Conservation (phyloP, 2,888 invertebrate species). For the Cybosia mesomella region DNA sequence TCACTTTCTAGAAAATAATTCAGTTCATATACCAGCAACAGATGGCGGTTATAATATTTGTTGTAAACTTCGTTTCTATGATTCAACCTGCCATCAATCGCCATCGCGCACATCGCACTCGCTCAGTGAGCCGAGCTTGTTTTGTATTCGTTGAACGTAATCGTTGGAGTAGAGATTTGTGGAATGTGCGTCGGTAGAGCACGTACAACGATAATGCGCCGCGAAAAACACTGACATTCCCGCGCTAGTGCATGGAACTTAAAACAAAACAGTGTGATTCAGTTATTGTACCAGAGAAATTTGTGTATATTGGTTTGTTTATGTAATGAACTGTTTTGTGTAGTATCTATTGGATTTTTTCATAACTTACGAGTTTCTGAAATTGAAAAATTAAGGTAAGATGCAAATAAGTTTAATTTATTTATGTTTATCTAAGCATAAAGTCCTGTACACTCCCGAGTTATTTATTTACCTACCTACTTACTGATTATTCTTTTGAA, state of each 20-base stretch:
- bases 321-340: conserved; percentile 70
- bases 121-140: conserved; percentile 39
- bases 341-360: conserved; percentile 64
- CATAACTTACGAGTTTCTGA: conserved; percentile 38
- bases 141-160: conserved; percentile 82
- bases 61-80: conserved; percentile 21
- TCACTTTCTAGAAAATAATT: conserved; percentile 18
- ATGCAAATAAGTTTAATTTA: neutral
- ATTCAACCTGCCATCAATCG: conserved; percentile 46
- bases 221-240: conserved; percentile 76
- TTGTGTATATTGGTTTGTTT: conserved; percentile 66
- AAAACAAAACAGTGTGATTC: conserved; percentile 77
- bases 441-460: neutral
- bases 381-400: conserved; percentile 65
- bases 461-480: neutral
- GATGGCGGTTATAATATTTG: conserved; percentile 53
- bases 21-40: conserved; percentile 39
- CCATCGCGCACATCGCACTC: conserved; percentile 37
- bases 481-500: neutral
- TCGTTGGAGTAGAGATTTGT: conserved; percentile 70
- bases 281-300: conserved; percentile 65
- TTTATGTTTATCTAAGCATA: neutral
- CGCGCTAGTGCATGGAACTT: conserved; percentile 71
- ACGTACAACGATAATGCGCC: conserved; percentile 70
- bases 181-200: conserved; percentile 71